Evolutionary conservation across 2,888 invertebrate genomes (phyloP).

Genomic region (Diaphora mendica): DNA sequence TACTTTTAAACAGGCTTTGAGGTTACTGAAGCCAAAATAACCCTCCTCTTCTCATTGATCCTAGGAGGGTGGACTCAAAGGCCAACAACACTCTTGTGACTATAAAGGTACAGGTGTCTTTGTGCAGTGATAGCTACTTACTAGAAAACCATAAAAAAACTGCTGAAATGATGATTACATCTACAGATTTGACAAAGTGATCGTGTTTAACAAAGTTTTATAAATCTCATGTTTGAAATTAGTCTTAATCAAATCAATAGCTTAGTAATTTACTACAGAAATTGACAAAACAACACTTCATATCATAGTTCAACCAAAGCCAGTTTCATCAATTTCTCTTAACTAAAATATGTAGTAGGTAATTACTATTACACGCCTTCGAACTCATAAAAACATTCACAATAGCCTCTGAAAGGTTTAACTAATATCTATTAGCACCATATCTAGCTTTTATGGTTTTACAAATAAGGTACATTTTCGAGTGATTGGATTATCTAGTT

Average conservation of each 20-base stretch:
- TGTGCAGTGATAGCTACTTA: too few species aligned
- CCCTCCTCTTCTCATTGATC: too few species aligned
- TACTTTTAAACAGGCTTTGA: too few species aligned
- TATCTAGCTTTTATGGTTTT: slow-evolving; percentile 17
- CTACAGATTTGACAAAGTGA: too few species aligned
- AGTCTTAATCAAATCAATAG: neutral
- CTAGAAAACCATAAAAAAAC: too few species aligned
- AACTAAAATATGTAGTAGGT: slow-evolving; percentile 26
- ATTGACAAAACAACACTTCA: too few species aligned
- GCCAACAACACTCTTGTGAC: too few species aligned
- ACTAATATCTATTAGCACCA: slow-evolving; percentile 17
- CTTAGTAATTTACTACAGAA: neutral
- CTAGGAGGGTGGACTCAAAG: too few species aligned
- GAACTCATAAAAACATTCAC: slow-evolving; percentile 59
- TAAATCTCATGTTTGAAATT: neutral
- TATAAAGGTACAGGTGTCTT: too few species aligned
- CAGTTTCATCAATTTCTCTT: slow-evolving; percentile 6
- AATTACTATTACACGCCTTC: slow-evolving; percentile 68
- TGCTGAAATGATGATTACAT: too few species aligned
- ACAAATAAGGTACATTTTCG: slow-evolving; percentile 33
- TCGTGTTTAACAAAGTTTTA: neutral
- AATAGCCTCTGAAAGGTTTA: slow-evolving; percentile 51
- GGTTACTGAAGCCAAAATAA: too few species aligned
- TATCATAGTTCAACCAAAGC: neutral
- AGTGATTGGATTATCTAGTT: slow-evolving; percentile 10